Evolutionary conservation across 2,888 invertebrate genomes (phyloP).

Genomic region (Stenolophus ochropezus): DNA sequence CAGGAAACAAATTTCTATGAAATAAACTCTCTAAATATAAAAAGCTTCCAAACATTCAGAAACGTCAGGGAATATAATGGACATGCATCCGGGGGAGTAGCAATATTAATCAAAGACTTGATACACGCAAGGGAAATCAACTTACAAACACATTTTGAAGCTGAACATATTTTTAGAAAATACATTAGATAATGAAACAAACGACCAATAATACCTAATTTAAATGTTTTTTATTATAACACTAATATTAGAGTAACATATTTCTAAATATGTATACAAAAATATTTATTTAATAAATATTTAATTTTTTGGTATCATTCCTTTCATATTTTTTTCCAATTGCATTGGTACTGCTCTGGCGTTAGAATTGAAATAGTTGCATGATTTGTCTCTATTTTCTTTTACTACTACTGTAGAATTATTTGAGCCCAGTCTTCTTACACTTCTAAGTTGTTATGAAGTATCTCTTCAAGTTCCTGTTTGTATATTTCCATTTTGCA

Average conservation of each 20-base stretch:
- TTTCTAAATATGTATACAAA: no score
- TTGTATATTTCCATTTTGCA: slow-evolving; percentile 10
- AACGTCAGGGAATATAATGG: no score
- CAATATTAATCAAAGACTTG: no score
- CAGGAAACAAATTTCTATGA: no score
- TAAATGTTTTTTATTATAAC: not conserved
- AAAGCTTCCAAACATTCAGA: no score
- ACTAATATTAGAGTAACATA: no score
- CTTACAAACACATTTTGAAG: not conserved
- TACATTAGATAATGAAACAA: not conserved
- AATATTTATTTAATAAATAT: no score
- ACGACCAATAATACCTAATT: no score
- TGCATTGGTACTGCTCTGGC: slow-evolving; percentile 37
- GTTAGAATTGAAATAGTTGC: slow-evolving; percentile 30
- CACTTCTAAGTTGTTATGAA: slow-evolving; percentile 13
- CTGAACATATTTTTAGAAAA: slow-evolving; percentile 30
- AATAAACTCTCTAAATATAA: no score
- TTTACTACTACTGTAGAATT: slow-evolving; percentile 15
- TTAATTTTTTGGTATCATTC: not conserved
- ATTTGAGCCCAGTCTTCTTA: slow-evolving; percentile 46
- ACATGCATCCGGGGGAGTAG: no score
- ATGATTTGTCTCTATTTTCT: slow-evolving; percentile 27
- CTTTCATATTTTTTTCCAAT: slow-evolving; percentile 33
- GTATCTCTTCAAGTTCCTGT: slow-evolving; percentile 42
- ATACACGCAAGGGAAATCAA: no score